phyloP scores from a whole-genome alignment of 2,888 invertebrate species.

The Fabriciana adippe region DNA sequence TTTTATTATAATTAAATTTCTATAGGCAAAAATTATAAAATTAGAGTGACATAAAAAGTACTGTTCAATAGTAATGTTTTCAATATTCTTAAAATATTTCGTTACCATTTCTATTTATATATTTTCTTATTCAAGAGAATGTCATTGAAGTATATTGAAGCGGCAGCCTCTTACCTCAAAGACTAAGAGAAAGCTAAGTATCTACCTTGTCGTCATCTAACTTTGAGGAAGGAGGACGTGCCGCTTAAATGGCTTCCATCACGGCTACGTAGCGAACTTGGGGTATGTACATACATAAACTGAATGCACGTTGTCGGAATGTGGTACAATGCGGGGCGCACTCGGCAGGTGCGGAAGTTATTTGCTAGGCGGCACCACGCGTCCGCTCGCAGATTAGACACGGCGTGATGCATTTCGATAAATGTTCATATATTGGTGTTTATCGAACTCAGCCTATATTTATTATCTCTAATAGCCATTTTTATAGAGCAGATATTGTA shows the following conservation, averaged over 20 bases:
- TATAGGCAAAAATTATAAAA: no score
- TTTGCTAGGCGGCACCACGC: slow-evolving; percentile 58
- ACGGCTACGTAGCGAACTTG: slow-evolving; percentile 15
- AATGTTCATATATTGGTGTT: slow-evolving; percentile 16
- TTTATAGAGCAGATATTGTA: neutral
- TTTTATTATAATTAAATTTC: no score
- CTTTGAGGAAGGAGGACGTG: slow-evolving; percentile 22
- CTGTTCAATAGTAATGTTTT: neutral
- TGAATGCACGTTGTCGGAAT: slow-evolving; percentile 43
- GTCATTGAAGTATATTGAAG: slow-evolving; percentile 5
- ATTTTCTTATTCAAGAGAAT: neutral
- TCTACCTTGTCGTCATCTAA: slow-evolving; percentile 11
- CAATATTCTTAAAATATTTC: neutral
- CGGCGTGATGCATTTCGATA: slow-evolving; percentile 36
- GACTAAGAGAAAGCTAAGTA: slow-evolving; percentile 11
- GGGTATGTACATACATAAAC: slow-evolving; percentile 12
- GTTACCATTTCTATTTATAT: slow-evolving; percentile 6
- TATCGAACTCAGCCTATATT: neutral
- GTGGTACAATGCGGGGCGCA: slow-evolving; percentile 45
- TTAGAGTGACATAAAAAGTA: neutral
- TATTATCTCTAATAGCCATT: slow-evolving; percentile 1
- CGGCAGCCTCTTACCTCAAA: slow-evolving; percentile 12
- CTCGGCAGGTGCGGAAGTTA: slow-evolving; percentile 60
- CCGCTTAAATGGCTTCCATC: slow-evolving; percentile 13
- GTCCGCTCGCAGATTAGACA: slow-evolving; percentile 60